These are phyloP conservation scores for Hymenopus coronatus DNA, from an alignment of 2,888 invertebrate species.

Conservation along the genomic window DNA sequence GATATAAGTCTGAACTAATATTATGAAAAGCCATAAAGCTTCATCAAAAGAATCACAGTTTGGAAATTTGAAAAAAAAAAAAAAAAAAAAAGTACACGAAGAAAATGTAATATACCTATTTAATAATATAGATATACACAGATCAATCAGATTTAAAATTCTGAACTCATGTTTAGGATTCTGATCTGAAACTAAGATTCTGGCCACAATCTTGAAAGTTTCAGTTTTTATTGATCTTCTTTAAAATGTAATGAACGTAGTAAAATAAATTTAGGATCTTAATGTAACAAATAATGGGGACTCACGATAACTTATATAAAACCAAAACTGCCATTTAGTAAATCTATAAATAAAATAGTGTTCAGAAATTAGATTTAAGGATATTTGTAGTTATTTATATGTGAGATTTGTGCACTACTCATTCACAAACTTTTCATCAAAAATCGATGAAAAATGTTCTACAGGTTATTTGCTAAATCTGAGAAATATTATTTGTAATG, in stretches of 20 bases:
- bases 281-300: not conserved
- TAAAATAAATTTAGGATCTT: no score
- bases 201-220: no score
- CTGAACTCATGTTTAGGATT: no score
- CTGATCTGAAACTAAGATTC: no score
- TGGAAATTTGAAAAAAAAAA: no score
- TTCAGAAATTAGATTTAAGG: not conserved
- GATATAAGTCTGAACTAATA: not conserved
- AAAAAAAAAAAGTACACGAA: no score
- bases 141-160: no score
- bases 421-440: not conserved
- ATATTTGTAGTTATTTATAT: not conserved
- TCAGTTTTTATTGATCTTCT: no score
- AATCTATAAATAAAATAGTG: not conserved
- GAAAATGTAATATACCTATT: no score
- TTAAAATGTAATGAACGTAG: no score
- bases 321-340: constrained; percentile 18
- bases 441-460: not conserved
- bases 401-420: not conserved
- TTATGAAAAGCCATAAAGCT: not conserved
- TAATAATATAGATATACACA: no score
- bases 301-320: not conserved
- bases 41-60: no score
- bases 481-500: not conserved
- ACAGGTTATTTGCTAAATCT: not conserved